Conservation (phyloP, 2,888 invertebrate genomes). For the Epinotia bilunana region DNA sequence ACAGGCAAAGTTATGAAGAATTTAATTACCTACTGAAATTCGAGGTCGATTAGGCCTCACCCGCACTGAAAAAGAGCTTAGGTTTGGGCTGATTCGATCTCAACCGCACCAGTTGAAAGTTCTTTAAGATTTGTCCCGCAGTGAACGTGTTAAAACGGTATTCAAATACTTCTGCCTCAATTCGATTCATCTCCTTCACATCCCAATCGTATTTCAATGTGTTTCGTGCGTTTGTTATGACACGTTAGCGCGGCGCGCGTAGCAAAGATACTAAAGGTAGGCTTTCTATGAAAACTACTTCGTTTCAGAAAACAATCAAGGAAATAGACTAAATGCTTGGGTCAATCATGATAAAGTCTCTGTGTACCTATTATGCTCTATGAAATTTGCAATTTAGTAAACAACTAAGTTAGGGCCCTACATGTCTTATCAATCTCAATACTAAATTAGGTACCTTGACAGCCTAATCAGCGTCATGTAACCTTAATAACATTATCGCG, state of each 20-base stretch:
- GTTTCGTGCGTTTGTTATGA: background rate
- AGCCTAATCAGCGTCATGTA: conserved; percentile 9
- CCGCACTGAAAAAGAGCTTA: no score
- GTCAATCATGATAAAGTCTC: conserved; percentile 21
- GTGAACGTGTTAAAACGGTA: no score
- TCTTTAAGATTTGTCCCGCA: no score
- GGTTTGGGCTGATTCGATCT: no score
- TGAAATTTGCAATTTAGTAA: background rate
- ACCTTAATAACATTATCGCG: conserved; percentile 10
- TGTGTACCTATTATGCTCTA: background rate
- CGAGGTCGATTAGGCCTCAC: no score
- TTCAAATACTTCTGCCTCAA: conserved; percentile 12
- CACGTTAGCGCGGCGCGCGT: background rate
- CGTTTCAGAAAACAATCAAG: conserved; percentile 7
- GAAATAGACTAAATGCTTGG: background rate
- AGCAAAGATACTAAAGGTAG: background rate
- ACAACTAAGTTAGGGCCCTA: background rate
- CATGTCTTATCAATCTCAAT: conserved; percentile 27
- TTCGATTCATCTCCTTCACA: background rate
- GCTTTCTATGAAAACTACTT: background rate
- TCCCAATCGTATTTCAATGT: background rate
- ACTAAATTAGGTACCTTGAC: conserved; percentile 15
- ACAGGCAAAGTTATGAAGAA: no score
- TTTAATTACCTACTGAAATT: no score
- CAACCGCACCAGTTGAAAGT: no score